phyloP scores from a whole-genome alignment of 1,140 invertebrate species.

The Scaptomyza pallida region DNA sequence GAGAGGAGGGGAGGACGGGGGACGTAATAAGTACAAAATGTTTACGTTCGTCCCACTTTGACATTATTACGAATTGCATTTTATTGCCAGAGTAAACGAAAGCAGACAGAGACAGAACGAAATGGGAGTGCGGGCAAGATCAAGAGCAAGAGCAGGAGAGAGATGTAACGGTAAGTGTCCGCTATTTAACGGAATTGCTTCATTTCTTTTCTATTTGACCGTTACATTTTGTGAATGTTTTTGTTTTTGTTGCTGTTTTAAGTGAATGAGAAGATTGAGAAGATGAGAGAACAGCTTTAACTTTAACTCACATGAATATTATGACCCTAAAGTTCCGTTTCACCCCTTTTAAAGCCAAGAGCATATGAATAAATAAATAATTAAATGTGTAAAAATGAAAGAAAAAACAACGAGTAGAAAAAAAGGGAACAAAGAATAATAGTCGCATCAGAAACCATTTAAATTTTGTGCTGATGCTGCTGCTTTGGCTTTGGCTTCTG shows the following conservation, averaged over 20 bases:
- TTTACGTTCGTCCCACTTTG: conserved; percentile 7
- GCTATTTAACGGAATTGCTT: conserved; percentile 39
- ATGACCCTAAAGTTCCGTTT: neutral
- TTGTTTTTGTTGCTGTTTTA: too few species aligned
- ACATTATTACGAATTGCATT: conserved; percentile 58
- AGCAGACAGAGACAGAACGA: conserved; percentile 4
- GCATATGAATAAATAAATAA: conserved; percentile 75
- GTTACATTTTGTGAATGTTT: too few species aligned
- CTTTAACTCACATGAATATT: too few species aligned
- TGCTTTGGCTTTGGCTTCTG: too few species aligned
- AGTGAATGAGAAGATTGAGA: too few species aligned
- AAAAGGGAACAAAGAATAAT: neutral
- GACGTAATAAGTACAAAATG: conserved; percentile 23
- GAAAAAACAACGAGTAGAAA: neutral
- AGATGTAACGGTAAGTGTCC: conserved; percentile 10
- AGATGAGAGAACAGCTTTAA: too few species aligned
- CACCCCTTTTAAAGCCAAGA: conserved; percentile 33
- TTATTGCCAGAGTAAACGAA: conserved; percentile 52
- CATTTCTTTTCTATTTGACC: conserved; percentile 7
- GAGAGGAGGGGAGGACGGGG: too few species aligned
- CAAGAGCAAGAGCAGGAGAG: neutral
- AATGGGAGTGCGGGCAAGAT: neutral
- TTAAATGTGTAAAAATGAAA: conserved; percentile 61
- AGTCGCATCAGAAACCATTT: conserved; percentile 23
- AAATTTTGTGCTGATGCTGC: conserved; percentile 31